A percentile compares a stretch with the other conserved stretches of the same genome.
Evolutionary conservation across 2,797 vertebrate genomes (phyloP).

Genomic region (Cyprinodon diabolis): DNA sequence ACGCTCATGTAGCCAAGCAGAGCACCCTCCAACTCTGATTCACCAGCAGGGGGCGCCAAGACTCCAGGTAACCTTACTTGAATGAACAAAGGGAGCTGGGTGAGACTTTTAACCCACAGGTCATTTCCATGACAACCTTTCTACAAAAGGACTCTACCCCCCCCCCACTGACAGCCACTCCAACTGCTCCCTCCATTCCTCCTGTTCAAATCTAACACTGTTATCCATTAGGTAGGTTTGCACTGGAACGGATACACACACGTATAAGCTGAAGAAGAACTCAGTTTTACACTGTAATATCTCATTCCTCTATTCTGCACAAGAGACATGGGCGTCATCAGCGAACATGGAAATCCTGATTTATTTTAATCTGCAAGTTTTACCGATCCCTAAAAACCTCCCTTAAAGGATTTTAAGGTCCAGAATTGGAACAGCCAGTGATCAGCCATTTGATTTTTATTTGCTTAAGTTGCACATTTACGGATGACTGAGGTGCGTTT

Average conservation of each 20-base stretch:
- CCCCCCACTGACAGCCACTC: slow-evolving; percentile 1
- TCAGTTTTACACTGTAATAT: slow-evolving; percentile 75
- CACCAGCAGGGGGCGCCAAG: slow-evolving; percentile 28
- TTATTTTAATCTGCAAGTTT: slow-evolving; percentile 52
- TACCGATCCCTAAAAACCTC: slow-evolving; percentile 13
- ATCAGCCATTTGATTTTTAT: slow-evolving; percentile 6
- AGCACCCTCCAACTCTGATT: slow-evolving; percentile 25
- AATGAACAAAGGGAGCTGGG: slow-evolving; percentile 61
- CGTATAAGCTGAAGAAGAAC: slow-evolving; percentile 34
- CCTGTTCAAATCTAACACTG: slow-evolving; percentile 38
- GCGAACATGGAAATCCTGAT: slow-evolving; percentile 51
- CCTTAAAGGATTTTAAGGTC: not conserved
- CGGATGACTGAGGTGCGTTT: not conserved
- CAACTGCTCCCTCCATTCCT: not conserved
- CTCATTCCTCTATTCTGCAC: slow-evolving; percentile 22
- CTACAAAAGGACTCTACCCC: slow-evolving; percentile 9
- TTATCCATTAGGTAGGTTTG: slow-evolving; percentile 68
- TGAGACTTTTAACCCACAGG: slow-evolving; percentile 3
- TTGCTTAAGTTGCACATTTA: slow-evolving; percentile 33
- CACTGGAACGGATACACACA: slow-evolving; percentile 65
- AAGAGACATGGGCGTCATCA: slow-evolving; percentile 5
- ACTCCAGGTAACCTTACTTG: slow-evolving; percentile 71
- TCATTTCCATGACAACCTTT: slow-evolving; percentile 33
- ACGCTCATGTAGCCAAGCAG: slow-evolving; percentile 20
- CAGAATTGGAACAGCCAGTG: not conserved